Conservation (phyloP, 2,888 invertebrate genomes). For the Cheilosia pagana region DNA sequence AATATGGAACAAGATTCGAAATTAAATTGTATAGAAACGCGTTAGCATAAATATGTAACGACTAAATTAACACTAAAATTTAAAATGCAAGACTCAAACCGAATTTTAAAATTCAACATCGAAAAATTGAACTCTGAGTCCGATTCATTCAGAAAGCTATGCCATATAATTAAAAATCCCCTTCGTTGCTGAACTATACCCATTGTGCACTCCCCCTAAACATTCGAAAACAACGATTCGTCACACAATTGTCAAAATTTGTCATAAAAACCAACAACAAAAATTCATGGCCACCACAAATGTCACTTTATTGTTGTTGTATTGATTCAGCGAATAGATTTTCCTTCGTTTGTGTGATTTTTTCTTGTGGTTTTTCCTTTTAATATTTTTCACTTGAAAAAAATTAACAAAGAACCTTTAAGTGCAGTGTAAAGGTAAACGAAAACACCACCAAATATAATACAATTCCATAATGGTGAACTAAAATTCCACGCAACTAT, state of each 20-base stretch:
- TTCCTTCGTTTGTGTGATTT: constrained; percentile 40
- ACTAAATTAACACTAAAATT: too few species aligned
- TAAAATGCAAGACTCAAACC: too few species aligned
- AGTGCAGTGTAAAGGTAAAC: neutral
- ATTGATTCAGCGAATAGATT: constrained; percentile 70
- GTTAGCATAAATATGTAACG: too few species aligned
- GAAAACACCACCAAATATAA: neutral
- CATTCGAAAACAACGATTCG: constrained; percentile 15
- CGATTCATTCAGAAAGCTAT: too few species aligned
- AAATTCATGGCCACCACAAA: constrained; percentile 56
- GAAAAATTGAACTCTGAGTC: too few species aligned
- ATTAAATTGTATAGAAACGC: too few species aligned
- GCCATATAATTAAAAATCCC: too few species aligned
- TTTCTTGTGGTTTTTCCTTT: constrained; percentile 43
- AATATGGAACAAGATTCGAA: too few species aligned
- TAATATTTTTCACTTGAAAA: constrained; percentile 32
- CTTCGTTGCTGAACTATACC: neutral
- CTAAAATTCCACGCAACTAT: neutral
- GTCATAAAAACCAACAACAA: constrained; percentile 16
- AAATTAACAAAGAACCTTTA: constrained; percentile 21
- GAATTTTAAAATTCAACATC: too few species aligned
- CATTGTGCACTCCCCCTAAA: constrained; percentile 16
- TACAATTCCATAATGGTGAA: constrained; percentile 1
- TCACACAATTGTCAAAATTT: constrained; percentile 23
- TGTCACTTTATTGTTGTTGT: constrained; percentile 71